Evolutionary conservation across 2,797 vertebrate species (phyloP), one percentile per base, ranked within the genome.

Genomic region (Lagorchestes hirsutus): DNA sequence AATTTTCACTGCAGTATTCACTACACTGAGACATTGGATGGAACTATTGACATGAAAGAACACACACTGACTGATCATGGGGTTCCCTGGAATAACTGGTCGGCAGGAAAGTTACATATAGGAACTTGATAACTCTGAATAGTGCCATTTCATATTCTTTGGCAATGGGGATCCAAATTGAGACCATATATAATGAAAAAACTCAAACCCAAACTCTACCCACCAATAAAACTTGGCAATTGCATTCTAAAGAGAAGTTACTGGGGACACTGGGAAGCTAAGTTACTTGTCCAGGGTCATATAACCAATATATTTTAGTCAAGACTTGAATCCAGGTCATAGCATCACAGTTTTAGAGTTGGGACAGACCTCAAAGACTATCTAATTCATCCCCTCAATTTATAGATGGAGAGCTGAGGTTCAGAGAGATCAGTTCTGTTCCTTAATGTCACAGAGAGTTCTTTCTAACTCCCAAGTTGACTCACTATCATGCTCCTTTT

Each of bases 121-220:
- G 58, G 46, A 28, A 1, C 29, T 92, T 74, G 12, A 59, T 92
- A 54, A 67, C 28, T 92, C 16, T 57, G n/a, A 40, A 28, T 34
- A 8, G 87, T 54, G 14, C n/a, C 18, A 34, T 24, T 93, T 93
- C 14, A 55, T 55, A 82, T 27, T 14, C 28, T 46, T 93, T 46
- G 50, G 46, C 92, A 94, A 93, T 9, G 50, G 11, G 5, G 90
- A 54, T 55, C 31, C 18, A 74, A 22, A 34, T 12, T 54, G 11
- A 90, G 74, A 46, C 55, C 56, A 54, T 90, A 27, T 91, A 29
- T 58, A 46, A 56, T 94, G 95, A 18, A 95, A 62, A 57, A 55
- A 82, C 55, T 52, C 91, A 90, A 90, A 91, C 90, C 62, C 1
- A 92, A 94, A 82, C 12, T 54, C 16, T 59, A 91, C 54, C 12